Conservation (phyloP, 2,113 vertebrate species). For the Aix galericulata region DNA sequence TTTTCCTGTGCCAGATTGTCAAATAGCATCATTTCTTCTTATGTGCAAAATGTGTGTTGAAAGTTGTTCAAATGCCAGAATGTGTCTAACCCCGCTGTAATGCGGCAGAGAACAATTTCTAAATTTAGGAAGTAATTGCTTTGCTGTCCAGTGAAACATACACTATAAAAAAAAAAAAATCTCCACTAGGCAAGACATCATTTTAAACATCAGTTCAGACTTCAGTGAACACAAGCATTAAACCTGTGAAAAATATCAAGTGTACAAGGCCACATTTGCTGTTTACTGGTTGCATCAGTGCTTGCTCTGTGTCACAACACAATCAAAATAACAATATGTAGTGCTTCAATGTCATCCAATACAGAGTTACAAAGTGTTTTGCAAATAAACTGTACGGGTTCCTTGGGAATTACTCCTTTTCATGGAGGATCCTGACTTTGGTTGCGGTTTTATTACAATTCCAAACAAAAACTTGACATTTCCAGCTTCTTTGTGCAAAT, state of each 20-base stretch:
- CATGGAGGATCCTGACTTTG: background rate
- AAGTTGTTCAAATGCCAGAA: slow-evolving; percentile 16
- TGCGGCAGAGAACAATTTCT: background rate
- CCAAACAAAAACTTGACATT: background rate
- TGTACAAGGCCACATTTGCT: background rate
- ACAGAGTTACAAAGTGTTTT: background rate
- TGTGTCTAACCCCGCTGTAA: background rate
- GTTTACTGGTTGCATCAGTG: background rate
- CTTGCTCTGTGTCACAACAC: background rate
- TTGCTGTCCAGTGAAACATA: slow-evolving; percentile 25
- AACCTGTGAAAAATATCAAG: background rate
- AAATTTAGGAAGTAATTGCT: slow-evolving; percentile 49
- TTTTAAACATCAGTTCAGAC: background rate
- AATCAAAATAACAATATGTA: background rate
- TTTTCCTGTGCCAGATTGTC: background rate
- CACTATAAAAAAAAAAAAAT: background rate
- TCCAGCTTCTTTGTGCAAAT: background rate
- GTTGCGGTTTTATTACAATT: background rate
- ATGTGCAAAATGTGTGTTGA: background rate
- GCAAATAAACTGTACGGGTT: background rate
- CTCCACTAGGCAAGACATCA: background rate
- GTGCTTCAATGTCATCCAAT: background rate
- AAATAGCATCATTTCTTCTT: background rate
- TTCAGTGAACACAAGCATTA: background rate
- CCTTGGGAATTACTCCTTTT: background rate